Conservation (phyloP, 2,888 invertebrate species). For the Diaphora mendica region DNA sequence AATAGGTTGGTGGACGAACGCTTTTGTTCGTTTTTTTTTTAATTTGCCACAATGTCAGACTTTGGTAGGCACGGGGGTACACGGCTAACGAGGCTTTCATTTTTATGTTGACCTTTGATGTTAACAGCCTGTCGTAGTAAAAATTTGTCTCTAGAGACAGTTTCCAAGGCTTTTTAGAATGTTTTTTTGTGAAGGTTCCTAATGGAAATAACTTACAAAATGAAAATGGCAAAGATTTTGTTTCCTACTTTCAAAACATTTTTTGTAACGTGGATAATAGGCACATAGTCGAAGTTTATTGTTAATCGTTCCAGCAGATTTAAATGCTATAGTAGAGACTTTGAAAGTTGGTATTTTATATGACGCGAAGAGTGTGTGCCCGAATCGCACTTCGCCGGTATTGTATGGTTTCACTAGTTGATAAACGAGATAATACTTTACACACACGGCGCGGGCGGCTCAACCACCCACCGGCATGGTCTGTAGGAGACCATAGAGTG, state of each 20-base stretch:
- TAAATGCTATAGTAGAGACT: not conserved
- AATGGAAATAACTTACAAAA: not conserved
- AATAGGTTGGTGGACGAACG: not conserved
- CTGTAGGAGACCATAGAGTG: too few species aligned
- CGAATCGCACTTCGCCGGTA: too few species aligned
- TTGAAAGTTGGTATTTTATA: not conserved
- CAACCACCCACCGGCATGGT: too few species aligned
- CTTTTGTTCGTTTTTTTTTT: not conserved
- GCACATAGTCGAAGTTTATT: not conserved
- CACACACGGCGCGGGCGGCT: too few species aligned
- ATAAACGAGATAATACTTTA: too few species aligned
- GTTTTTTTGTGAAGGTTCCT: not conserved
- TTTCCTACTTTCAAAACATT: too few species aligned
- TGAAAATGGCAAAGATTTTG: not conserved
- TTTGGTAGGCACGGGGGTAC: constrained; percentile 1
- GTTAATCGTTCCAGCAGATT: not conserved
- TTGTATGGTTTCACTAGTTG: too few species aligned
- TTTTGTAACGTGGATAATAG: not conserved
- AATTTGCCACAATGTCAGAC: not conserved
- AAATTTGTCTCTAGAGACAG: constrained; percentile 4
- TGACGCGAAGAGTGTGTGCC: not conserved
- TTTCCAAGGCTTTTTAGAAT: not conserved
- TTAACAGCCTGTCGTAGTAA: not conserved
- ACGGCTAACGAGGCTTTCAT: not conserved
- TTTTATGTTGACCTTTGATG: constrained; percentile 4